phyloP scores from a whole-genome alignment of 2,888 invertebrate genomes.

The Piscicola geometra region DNA sequence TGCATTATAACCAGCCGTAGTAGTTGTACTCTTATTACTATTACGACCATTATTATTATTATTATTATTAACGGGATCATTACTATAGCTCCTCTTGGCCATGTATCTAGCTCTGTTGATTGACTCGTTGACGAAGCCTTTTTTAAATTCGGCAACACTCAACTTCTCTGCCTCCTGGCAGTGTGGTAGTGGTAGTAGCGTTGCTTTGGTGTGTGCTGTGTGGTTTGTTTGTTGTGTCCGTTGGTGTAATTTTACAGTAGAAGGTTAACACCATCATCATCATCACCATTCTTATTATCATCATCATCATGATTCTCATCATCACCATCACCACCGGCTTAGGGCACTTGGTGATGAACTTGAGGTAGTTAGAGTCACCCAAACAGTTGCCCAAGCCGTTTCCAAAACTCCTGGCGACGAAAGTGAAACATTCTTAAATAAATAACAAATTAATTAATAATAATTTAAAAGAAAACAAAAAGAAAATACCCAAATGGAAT shows the following conservation, averaged over 20 bases:
- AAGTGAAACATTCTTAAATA: background rate
- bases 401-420: conserved; percentile 53
- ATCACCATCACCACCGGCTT: conserved; percentile 47
- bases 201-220: no score
- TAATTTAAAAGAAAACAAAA: no score
- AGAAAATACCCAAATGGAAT: background rate
- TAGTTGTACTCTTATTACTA: background rate
- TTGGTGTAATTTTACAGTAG: no score
- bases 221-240: no score
- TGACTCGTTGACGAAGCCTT: background rate
- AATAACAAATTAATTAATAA: background rate
- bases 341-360: conserved; percentile 50
- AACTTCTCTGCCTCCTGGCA: conserved; percentile 14
- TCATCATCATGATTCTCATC: no score
- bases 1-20: no score
- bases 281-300: no score
- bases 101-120: background rate
- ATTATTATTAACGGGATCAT: background rate
- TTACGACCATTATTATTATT: background rate
- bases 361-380: conserved; percentile 55
- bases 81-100: background rate
- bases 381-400: conserved; percentile 57
- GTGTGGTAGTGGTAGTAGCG: no score
- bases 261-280: no score
- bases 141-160: conserved; percentile 14